A percentile compares a stretch with the other conserved stretches of the same genome.
phyloP scores from a whole-genome alignment of 2,888 invertebrate species.

The Chymomyza amoena region DNA sequence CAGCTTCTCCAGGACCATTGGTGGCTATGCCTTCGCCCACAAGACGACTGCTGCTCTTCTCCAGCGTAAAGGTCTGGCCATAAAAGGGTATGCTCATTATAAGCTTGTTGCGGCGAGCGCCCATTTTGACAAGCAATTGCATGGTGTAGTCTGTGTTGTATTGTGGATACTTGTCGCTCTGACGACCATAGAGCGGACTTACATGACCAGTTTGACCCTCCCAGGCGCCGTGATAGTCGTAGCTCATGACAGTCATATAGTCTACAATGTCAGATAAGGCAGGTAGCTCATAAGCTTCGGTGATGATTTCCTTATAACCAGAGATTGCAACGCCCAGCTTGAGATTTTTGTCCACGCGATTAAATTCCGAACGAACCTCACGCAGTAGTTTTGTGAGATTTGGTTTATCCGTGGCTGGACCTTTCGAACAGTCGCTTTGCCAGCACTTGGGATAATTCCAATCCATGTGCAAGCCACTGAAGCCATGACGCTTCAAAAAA shows the following conservation, averaged over 20 bases:
- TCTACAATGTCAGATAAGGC: conserved; percentile 85
- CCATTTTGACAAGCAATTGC: conserved; percentile 85
- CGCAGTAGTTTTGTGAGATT: conserved; percentile 88
- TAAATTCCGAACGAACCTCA: conserved; percentile 79
- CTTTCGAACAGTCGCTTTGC: conserved; percentile 93
- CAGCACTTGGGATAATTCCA: conserved; percentile 97
- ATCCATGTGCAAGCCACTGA: conserved; percentile 93
- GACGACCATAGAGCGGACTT: conserved; percentile 85
- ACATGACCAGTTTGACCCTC: conserved; percentile 89
- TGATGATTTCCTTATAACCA: conserved; percentile 94
- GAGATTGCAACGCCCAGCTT: conserved; percentile 90
- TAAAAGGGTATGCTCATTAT: conserved; percentile 91
- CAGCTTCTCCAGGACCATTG: conserved; percentile 87
- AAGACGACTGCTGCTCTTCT: conserved; percentile 67
- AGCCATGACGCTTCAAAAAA: conserved; percentile 87
- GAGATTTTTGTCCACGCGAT: conserved; percentile 79
- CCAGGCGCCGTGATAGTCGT: conserved; percentile 95
- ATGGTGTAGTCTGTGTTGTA: conserved; percentile 91
- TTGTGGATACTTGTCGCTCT: conserved; percentile 85
- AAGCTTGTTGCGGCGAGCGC: conserved; percentile 88
- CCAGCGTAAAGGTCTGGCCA: conserved; percentile 89
- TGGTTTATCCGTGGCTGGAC: conserved; percentile 87
- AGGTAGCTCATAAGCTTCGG: conserved; percentile 89
- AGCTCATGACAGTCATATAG: conserved; percentile 91
- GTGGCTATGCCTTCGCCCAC: conserved; percentile 83